Evolutionary conservation across 2,888 invertebrate genomes (phyloP).

Genomic region (Parnassius glacialis): DNA sequence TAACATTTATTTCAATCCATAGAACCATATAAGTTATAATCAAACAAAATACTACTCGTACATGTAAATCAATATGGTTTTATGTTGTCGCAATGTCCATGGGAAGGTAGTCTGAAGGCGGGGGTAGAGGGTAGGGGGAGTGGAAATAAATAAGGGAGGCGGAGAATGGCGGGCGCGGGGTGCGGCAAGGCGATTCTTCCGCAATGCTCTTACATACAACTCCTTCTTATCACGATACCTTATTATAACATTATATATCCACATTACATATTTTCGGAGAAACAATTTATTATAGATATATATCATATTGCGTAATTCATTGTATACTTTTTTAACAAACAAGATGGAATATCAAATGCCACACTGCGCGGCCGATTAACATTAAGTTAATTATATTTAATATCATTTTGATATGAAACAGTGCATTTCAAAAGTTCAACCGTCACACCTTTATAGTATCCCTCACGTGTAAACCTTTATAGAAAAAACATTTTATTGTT

Average conservation of each 20-base stretch:
- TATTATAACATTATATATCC: conserved; percentile 53
- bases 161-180: conserved; percentile 46
- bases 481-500: conserved; percentile 79
- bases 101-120: conserved; percentile 63
- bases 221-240: conserved; percentile 30
- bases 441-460: conserved; percentile 63
- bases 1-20: conserved; percentile 79
- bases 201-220: conserved; percentile 27
- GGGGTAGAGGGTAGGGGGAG: conserved; percentile 64
- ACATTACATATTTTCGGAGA: conserved; percentile 54
- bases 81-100: conserved; percentile 57
- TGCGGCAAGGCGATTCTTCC: conserved; percentile 26
- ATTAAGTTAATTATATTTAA: conserved; percentile 54
- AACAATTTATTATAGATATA: conserved; percentile 47
- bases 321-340: conserved; percentile 70
- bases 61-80: conserved; percentile 69
- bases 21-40: conserved; percentile 77
- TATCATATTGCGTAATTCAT: conserved; percentile 51
- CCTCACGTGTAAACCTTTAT: conserved; percentile 77
- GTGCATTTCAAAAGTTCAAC: conserved; percentile 64
- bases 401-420: conserved; percentile 74
- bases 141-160: conserved; percentile 37
- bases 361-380: conserved; percentile 50
- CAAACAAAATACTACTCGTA: conserved; percentile 73
- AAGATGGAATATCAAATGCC: conserved; percentile 71